Conservation (phyloP, 2,888 invertebrate species). For the Spisula subtruncata region DNA sequence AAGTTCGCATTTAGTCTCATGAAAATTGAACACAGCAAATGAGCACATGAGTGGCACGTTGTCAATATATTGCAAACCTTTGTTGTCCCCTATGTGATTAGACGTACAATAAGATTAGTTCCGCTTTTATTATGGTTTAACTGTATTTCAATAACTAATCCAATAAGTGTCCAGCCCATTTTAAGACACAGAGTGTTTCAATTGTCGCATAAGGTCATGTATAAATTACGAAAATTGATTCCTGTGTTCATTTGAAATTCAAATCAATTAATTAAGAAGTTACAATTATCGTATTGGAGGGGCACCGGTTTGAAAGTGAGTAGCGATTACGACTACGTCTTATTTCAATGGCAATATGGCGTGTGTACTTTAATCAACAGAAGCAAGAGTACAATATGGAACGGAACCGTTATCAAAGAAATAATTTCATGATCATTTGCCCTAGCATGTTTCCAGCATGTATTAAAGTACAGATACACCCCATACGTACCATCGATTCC, state of each 20-base stretch:
- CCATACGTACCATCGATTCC: no score
- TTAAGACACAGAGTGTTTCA: neutral
- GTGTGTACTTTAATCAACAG: no score
- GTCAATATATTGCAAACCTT: neutral
- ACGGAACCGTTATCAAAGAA: no score
- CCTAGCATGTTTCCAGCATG: no score
- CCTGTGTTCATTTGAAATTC: conserved; percentile 10
- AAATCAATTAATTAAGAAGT: neutral
- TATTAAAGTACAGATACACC: no score
- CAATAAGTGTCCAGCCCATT: neutral
- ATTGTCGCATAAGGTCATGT: neutral
- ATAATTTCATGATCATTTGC: no score
- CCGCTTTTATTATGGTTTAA: neutral
- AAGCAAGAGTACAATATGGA: no score
- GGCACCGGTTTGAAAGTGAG: neutral
- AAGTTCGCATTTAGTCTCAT: neutral
- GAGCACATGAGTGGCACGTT: no score
- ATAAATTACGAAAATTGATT: neutral
- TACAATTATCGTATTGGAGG: neutral
- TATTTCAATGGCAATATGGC: no score
- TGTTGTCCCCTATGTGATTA: neutral
- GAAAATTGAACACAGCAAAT: neutral
- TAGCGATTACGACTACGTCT: neutral
- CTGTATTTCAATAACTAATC: neutral
- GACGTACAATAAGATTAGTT: neutral